Conservation (phyloP, 2,888 invertebrate genomes). For the Venustoraphidia nigricollis region DNA sequence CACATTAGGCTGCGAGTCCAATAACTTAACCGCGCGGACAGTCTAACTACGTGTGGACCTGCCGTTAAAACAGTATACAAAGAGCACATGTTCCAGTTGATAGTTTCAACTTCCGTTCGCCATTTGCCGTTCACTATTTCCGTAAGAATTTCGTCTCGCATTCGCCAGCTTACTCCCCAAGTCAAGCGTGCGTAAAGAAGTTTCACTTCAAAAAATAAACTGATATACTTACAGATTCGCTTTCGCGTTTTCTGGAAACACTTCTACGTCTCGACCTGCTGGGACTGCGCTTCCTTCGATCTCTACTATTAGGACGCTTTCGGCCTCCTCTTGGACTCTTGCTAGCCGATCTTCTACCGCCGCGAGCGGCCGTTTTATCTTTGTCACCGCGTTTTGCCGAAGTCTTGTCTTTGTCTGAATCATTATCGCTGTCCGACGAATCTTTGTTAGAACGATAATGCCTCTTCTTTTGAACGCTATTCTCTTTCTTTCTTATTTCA, state of each 20-base stretch:
- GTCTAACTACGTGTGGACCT: too few relatives aligned
- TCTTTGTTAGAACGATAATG: constrained; percentile 79
- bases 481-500: constrained; percentile 59
- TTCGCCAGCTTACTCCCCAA: too few relatives aligned
- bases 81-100: too few relatives aligned
- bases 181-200: too few relatives aligned
- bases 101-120: too few relatives aligned
- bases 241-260: not conserved
- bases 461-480: constrained; percentile 73
- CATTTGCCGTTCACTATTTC: too few relatives aligned
- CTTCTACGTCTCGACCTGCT: constrained; percentile 4
- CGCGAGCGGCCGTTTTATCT: constrained; percentile 14
- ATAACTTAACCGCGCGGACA: too few relatives aligned
- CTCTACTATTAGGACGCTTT: constrained; percentile 31
- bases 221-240: not conserved
- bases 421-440: constrained; percentile 47
- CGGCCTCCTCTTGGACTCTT: constrained; percentile 22
- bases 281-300: constrained; percentile 16
- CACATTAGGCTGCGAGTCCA: too few relatives aligned
- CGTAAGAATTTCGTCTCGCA: too few relatives aligned
- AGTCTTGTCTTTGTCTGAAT: constrained; percentile 22
- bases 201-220: too few relatives aligned
- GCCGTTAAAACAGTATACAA: too few relatives aligned
- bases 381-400: constrained; percentile 16
- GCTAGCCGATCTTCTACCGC: constrained; percentile 18